Evolutionary conservation across 2,797 vertebrate genomes (phyloP).

Genomic region (Lagorchestes hirsutus): DNA sequence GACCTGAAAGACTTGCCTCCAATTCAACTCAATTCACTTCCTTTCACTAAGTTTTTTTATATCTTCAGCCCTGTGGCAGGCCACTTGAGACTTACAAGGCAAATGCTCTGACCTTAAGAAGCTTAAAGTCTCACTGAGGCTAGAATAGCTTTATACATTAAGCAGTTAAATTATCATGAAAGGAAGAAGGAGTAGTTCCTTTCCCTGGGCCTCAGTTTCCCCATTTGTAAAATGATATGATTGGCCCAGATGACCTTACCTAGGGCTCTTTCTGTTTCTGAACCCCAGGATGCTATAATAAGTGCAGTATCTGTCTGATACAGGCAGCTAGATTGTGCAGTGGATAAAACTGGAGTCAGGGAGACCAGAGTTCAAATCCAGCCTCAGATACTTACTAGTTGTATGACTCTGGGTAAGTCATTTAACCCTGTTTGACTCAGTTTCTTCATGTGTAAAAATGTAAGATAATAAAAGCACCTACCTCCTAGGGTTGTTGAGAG

Average conservation of each 20-base stretch:
- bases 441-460: background rate
- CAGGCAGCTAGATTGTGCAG: background rate
- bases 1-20: background rate
- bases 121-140: background rate
- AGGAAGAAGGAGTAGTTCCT: background rate
- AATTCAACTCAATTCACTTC: background rate
- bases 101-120: background rate
- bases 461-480: background rate
- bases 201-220: background rate
- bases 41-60: background rate
- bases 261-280: background rate
- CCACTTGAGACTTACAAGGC: background rate
- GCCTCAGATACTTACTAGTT: background rate
- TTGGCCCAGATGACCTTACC: background rate
- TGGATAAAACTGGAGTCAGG: background rate
- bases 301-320: background rate
- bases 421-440: background rate
- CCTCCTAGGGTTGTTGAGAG: background rate
- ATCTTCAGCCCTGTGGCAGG: background rate
- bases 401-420: background rate
- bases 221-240: background rate
- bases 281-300: background rate
- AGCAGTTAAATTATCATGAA: background rate
- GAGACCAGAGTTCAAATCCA: background rate
- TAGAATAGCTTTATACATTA: background rate